A percentile compares a stretch with the other conserved stretches of the same genome.
Evolutionary conservation across 2,113 vertebrate genomes (phyloP).

Genomic region (Phalacrocorax carbo): DNA sequence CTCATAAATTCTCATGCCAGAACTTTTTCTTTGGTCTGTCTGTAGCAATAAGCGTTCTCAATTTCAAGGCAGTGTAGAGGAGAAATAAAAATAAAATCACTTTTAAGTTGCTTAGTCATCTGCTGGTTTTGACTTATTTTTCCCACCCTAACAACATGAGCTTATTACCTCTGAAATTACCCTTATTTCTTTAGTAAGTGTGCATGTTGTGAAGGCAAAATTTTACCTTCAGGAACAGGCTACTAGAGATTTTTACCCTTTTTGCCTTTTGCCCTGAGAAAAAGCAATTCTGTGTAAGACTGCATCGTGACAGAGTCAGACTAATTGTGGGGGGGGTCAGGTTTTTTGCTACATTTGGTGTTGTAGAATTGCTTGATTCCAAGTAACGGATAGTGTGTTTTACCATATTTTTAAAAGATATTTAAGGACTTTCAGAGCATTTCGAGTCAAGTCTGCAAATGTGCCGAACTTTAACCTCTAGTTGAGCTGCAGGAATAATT

Average conservation of each 20-base stretch:
- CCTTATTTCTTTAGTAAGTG: neutral
- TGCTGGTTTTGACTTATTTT: neutral
- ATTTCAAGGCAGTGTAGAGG: neutral
- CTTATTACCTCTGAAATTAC: neutral
- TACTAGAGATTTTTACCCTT: neutral
- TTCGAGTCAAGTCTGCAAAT: neutral
- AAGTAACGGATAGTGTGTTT: neutral
- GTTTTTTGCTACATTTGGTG: rapidly evolving
- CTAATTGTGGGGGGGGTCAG: neutral
- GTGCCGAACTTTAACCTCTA: neutral
- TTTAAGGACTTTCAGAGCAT: neutral
- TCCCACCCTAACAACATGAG: neutral
- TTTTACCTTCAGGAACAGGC: neutral
- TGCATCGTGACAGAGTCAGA: neutral
- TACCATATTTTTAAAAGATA: neutral
- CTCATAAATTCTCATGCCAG: neutral
- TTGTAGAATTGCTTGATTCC: neutral
- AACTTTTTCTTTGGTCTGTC: neutral
- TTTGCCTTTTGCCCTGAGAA: conserved; percentile 30
- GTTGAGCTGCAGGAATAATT: neutral
- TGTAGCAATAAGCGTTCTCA: neutral
- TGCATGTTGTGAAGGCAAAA: neutral
- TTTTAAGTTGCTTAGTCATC: neutral
- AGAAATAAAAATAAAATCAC: neutral
- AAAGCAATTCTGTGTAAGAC: conserved; percentile 23